Evolutionary conservation across 2,888 invertebrate genomes (phyloP), one percentile per base, ranked within the genome.

Genomic region (Drosophila testacea): DNA sequence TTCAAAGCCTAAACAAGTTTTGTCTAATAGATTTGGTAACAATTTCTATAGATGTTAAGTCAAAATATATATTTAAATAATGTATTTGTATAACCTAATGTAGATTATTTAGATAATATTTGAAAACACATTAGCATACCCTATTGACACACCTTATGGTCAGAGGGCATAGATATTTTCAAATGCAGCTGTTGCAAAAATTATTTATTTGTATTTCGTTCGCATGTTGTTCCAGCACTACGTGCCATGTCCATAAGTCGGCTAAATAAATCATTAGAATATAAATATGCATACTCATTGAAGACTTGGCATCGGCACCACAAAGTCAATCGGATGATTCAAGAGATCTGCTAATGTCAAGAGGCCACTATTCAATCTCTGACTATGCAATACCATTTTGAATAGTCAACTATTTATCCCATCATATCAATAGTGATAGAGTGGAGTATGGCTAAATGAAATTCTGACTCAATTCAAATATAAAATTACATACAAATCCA

Each of bases 121-220:
- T 22, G 22, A 2, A 2, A 10, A 32, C 5, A 1, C 36, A 0
- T n/a, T 10, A 6, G 27, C 30, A 57, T 47, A 46, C 63, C 34
- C 38, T 9, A 13, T 0, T 10, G 11, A 5, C 16, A 2, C 36
- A 16, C 1, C 4, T 48, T 4, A 4, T n/a, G 22, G 13, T 2
- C 30, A 32, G 6, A 50, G 50, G 59, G 64, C 57, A 57, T 42
- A 2, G 16, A 46, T 69, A 88, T 88, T 88, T 85, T 85, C 83
- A 88, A 81, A 75, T 83, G 83, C 83, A 88, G 83, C 83, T 84
- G 83, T 84, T 88, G 83, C 83, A 72, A 86, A 85, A 86, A 76
- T 83, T 86, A 83, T 83, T 88, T 86, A 83, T 83, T 88, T 85
- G 83, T 79, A 79, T 79, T 81, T 70, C 67, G 69, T 47, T 69